Evolutionary conservation across 2,113 vertebrate species (phyloP), one percentile per base, ranked within the genome.

Genomic region (Lophius piscatorius): DNA sequence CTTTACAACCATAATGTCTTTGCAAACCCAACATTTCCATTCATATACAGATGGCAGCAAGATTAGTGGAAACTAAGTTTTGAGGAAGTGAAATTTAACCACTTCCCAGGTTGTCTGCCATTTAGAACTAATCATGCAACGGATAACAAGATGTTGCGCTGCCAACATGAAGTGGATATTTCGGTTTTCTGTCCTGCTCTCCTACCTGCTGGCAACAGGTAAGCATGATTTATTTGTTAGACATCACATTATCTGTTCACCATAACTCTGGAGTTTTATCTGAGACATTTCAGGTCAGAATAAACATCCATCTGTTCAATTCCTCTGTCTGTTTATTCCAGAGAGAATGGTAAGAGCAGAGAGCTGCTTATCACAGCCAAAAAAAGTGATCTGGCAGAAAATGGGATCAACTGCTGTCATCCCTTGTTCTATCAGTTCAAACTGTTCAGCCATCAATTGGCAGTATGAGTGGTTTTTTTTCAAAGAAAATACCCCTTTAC

Each of bases 381-480:
- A 22, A 3, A 0, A 3, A 5, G 2, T 4, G 1, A 62, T 84
- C 4, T 56, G 26, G 56, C 3, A 0, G 5, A 31, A 55, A 51
- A 31, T 0, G 5, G 84, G 67, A 47, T 10, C 67, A 22, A 14
- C 9, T 7, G 74, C 4, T 33, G 0, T 9, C 18, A 55, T 91
- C 6, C n/a, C 0, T 4, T 91, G 89, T 42, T 11, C 0, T 0
- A 1, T 78, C 16, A 40, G 0, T 0, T 3, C 28, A 22, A 0
- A 2, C 0, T 82, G 76, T 36, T 13, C 2, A 9, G 0, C 6
- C 13, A 0, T 0, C 5, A 5, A 0, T 1, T 5, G 7, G 1
- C 0, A 2, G 0, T 71, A 47, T 22, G 16, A 47, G 21, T 91
- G 78, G 90, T 81, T 88, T 42, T 17, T 35, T 39, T 76, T 88